phyloP scores from a whole-genome alignment of 1,140 invertebrate genomes.

The Drosophila jambulina region DNA sequence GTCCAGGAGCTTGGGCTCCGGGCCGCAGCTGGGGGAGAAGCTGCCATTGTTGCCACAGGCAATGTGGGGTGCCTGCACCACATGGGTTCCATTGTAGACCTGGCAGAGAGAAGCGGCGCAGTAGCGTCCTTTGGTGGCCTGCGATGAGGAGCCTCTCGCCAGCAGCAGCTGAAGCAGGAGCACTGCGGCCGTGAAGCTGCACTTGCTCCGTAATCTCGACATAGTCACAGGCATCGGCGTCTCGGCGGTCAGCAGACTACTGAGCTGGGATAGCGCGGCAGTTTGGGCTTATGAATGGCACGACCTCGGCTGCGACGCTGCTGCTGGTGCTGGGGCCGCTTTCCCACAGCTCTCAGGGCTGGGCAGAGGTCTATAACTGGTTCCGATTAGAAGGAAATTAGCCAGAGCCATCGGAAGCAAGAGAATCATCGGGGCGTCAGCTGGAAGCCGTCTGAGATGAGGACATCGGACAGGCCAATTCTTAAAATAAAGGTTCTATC shows the following conservation, averaged over 20 bases:
- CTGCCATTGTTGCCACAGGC: constrained; percentile 70
- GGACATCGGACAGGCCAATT: constrained; percentile 12
- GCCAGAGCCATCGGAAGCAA: constrained; percentile 24
- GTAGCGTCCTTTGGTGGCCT: constrained; percentile 27
- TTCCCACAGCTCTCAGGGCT: constrained; percentile 35
- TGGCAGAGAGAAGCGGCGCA: constrained; percentile 57
- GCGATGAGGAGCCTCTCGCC: not conserved
- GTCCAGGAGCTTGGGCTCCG: constrained; percentile 62
- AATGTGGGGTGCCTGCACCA: constrained; percentile 57
- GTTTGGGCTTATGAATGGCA: constrained; percentile 62
- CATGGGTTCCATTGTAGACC: constrained; percentile 73
- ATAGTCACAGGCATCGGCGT: constrained; percentile 54
- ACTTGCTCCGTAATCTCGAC: constrained; percentile 56
- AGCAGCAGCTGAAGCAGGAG: constrained; percentile 29
- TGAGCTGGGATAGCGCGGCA: constrained; percentile 42
- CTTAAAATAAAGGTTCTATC: constrained; percentile 24
- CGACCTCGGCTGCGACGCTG: constrained; percentile 19
- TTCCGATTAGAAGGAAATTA: constrained; percentile 51
- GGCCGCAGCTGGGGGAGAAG: constrained; percentile 59
- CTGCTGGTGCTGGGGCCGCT: constrained; percentile 12
- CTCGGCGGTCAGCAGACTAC: constrained; percentile 49
- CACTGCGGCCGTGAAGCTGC: constrained; percentile 53
- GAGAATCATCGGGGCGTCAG: not conserved
- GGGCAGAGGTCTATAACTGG: constrained; percentile 34
- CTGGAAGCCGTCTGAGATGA: constrained; percentile 5